Base-by-base conservation (phyloP, 2,797 vertebrate genomes). In the Ambastaia sidthimunki region DNA sequence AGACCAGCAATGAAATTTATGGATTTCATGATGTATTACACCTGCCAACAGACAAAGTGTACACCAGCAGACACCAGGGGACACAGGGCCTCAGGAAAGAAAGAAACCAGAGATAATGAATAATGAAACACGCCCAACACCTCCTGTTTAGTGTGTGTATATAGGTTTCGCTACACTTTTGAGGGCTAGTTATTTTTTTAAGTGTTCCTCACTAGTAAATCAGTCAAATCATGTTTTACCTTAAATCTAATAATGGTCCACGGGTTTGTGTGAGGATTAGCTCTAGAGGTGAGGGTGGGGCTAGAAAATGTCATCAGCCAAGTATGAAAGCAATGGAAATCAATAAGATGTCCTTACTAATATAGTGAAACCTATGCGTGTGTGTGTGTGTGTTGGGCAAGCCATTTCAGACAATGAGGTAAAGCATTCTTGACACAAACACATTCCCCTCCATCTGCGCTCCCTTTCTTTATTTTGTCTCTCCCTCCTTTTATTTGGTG, bases 401-500 rank as follows among this genome's bases (percentile, higher is more conserved):
- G 71, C 18, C 50, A 72, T 75, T 74, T 82, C 80, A 82, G 80
- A 85, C 67, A 80, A 10, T 71, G 66, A 85, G 70, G 81, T 81
- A 66, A 62, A 82, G 68, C 60, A 47, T 63, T 82, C 54, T 52
- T 80, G 71, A 74, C 71, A 77, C 66, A 78, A 84, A 78, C 16
- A 76, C 41, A 65, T 54, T 66, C 44, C 84, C n/a, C 59, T 75
- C 79, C 78, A 74, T 73, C 84, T 81, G 77, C 52, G 3, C 80
- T 21, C 11, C 18, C 4, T 71, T 54, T 66, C 74, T 41, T 54
- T 67, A 52, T 47, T 79, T 54, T 48, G 77, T 60, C 41, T 75
- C 50, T 59, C 23, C 59, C 86, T 85, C 76, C 77, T 68, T 82
- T 79, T 78, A 78, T 75, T 73, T 75, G 82, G 77, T 79, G 87